Evolutionary conservation across 2,888 invertebrate species (phyloP).

Genomic region (Bellardia pandia): DNA sequence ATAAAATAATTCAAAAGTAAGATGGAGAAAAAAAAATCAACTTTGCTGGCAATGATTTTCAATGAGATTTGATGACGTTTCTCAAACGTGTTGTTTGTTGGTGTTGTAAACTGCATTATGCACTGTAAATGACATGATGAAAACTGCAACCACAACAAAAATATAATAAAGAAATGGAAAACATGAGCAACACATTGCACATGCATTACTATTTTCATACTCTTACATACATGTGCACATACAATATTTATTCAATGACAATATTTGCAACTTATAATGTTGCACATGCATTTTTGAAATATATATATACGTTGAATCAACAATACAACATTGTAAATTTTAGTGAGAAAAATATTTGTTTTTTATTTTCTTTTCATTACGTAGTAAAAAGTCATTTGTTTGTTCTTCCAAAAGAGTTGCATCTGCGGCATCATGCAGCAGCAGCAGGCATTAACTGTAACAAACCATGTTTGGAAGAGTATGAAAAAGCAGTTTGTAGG

Average conservation of each 20-base stretch:
- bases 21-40: not conserved
- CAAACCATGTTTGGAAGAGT: slow-evolving; percentile 13
- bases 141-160: slow-evolving; percentile 45
- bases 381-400: not conserved
- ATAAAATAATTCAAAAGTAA: slow-evolving; percentile 20
- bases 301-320: not conserved
- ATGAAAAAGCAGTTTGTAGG: slow-evolving; percentile 10
- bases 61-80: slow-evolving; percentile 41
- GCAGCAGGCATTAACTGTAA: slow-evolving; percentile 1
- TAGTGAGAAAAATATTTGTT: slow-evolving; percentile 14
- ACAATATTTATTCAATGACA: slow-evolving; percentile 11
- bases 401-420: not conserved
- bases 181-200: not conserved
- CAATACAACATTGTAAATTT: slow-evolving; percentile 17
- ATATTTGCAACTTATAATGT: not conserved
- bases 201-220: not conserved
- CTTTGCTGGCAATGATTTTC: slow-evolving; percentile 10
- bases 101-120: slow-evolving; percentile 27
- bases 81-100: slow-evolving; percentile 12
- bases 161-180: slow-evolving; percentile 33
- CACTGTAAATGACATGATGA: not conserved
- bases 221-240: not conserved
- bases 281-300: slow-evolving; percentile 21
- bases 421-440: not conserved
- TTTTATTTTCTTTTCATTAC: not conserved